Evolutionary conservation across 2,113 vertebrate genomes (phyloP), one percentile per base, ranked within the genome.

Genomic region (Alexandromys fortis): DNA sequence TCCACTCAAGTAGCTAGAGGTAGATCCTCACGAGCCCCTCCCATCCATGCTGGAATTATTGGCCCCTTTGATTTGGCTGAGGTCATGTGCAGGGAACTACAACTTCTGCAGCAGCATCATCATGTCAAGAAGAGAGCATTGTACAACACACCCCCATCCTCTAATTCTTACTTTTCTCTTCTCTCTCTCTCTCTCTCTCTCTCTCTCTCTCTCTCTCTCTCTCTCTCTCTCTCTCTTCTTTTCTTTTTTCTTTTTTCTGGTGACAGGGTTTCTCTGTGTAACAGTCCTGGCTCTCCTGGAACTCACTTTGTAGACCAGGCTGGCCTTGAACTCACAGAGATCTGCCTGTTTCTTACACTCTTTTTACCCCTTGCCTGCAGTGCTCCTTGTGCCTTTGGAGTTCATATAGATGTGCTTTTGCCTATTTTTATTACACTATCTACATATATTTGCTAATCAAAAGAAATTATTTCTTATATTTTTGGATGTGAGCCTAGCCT

Each of bases 341-440:
- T 70, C 33, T 14, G 1, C 30, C 30, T 12, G 2, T 16, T 70
- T 70, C 68, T 70, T 70, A 1, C 33, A 70, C 19, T 70, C 7
- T 76, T 28, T 79, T 52, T 78, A 47, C 47, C 16, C 47, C 47
- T 17, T 33, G 28, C 35, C 77, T 79, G 77, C 28, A 79, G 21
- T 79, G 30, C 10, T 33, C 77, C 45, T 17, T 79, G 47, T 52
- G 77, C 4, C 30, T 52, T 33, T 17, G 47, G 89, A 14, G 30
- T 19, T 78, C 9, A 77, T 77, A 30, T 26, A 28, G 45, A 19
- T 78, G 14, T 78, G 28, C 14, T 90, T 91, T 81, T 82, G 82
- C 92, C 7, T 94, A 86, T 75, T 95, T 91, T 86, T 55, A 93
- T 95, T 91, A 67, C 24, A n/a, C 52, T 83, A 17, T 38, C 13